Evolutionary conservation across 2,888 invertebrate species (phyloP), one percentile per base, ranked within the genome.

Genomic region (Chaetoderma sp.): DNA sequence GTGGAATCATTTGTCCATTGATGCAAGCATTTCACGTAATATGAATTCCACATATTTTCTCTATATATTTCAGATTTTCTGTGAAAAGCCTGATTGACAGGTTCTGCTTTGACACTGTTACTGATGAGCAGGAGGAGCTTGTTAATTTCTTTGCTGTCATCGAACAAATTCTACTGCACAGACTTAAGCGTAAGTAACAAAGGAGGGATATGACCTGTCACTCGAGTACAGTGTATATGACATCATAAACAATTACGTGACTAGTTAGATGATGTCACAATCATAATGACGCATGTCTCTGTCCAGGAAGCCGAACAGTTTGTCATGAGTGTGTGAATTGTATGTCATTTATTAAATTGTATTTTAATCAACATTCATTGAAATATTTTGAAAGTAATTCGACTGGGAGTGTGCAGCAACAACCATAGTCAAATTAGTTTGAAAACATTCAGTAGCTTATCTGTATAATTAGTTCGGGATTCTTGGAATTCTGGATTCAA

Each of bases 81-180:
- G 78, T 81, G 4, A 82, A 82, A 65, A 75, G 73, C 30, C 57
- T 82, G 63, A 76, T 80, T 25, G 82, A 82, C 67, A 76, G 73
- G 50, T 74, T 78, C 5, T 77, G 78, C 27, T 69, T 78, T 60
- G 71, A 74, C 30, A 66, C 73, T 32, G 72, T 82, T 16, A 78
- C 78, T 61, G 80, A 81, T 68, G 74, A 70, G 10, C 72, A 76
- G 62, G 77, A 76, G 33, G 81, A 81, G 42, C 71, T 82, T 23
- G 71, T 78, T 60, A 81, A 82, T 60, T 78, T 82, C 63, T 76
- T 78, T 54, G 77, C 78, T 28, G 73, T 78, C 44, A 63, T 82
- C 57, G 82, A 82, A 63, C 77, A 80, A 28, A 70, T 81, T 28
- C 68, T 82, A n/a, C 75, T 69, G 4, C 76, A 78, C 57, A 66